Evolutionary conservation across 2,888 invertebrate genomes (phyloP).

Genomic region (Stenoptilia bipunctidactyla): DNA sequence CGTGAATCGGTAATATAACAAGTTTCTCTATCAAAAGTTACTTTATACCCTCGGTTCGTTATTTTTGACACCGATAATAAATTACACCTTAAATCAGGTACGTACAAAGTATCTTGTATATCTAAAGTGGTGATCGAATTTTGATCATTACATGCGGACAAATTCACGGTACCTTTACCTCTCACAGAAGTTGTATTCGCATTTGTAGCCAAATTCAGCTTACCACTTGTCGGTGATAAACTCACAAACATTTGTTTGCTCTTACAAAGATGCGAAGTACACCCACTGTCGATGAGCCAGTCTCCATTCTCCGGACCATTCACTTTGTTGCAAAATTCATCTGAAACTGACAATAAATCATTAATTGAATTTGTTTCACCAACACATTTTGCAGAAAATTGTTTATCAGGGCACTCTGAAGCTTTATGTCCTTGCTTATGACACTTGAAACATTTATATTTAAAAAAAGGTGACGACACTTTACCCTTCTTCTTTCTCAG

Average conservation of each 20-base stretch:
- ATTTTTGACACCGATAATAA: conserved; percentile 10
- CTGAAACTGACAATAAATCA: not conserved
- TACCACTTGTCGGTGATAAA: not conserved
- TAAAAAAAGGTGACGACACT: not conserved
- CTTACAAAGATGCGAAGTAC: conserved; percentile 3
- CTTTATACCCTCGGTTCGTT: conserved; percentile 6
- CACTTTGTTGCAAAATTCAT: not conserved
- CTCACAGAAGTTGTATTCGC: not conserved
- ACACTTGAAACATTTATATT: not conserved
- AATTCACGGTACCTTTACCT: conserved; percentile 3
- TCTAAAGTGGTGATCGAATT: not conserved
- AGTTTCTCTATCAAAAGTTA: conserved; percentile 3
- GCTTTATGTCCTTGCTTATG: conserved; percentile 1
- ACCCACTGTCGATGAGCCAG: conserved; percentile 1
- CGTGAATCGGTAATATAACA: not conserved
- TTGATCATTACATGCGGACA: not conserved
- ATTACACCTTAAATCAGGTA: conserved; percentile 8
- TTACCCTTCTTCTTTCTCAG: too few relatives aligned
- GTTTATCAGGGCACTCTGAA: not conserved
- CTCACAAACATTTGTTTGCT: not conserved
- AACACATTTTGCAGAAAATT: not conserved
- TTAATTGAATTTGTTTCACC: not conserved
- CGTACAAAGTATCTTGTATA: conserved; percentile 3
- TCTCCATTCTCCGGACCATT: not conserved
- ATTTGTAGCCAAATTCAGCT: not conserved